Base-by-base conservation (phyloP, 1,140 invertebrate species). In the Hycleus cichorii region DNA sequence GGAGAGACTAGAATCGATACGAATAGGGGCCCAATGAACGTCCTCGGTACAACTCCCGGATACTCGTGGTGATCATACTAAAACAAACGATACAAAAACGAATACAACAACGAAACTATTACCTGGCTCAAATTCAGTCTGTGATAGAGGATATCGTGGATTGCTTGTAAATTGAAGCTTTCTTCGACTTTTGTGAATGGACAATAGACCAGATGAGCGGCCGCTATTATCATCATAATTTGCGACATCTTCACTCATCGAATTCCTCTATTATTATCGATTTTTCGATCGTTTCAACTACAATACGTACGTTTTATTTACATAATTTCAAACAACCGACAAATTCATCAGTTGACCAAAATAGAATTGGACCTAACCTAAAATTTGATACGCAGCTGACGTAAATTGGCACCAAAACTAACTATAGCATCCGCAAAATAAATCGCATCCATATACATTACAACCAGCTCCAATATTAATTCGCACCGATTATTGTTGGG, bases 121-220 rank as follows among this genome's bases (percentile, higher is more conserved):
- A 96, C 94, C 85, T 92, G 75, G 40, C 86, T 78, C 54, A 98
- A 79, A 78, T 96, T 91, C 72, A 79, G 76, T 57, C 86, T 80
- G 71, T 94, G 85, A 76, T 94, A 97, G 10, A 99, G 78, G 65
- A 99, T 82, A 79, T 99, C 97, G 78, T 99, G 97, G 74, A 90
- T 91, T 9, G 97, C 97, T 81, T 99, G 93, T 18, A 98, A 79
- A 77, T 98, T 98, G 71, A 99, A 99, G 77, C 95, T 98, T 80
- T 99, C 97, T 77, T 99, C 97, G 7, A 99, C 97, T 88, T 99
- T 99, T 1, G 95, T 98, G 72, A 89, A 98, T 45, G 97, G 96
- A 72, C 93, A 95, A 62, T 91, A 82, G 48, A 93, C 69, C 43
- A 98, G 75, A 74, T 96, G 90, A 57, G 89, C 77, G 57, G 81